Percentiles rank a stretch among this genome's conserved stretches.
phyloP scores from a whole-genome alignment of 2,113 vertebrate genomes.

The Pipra filicauda region DNA sequence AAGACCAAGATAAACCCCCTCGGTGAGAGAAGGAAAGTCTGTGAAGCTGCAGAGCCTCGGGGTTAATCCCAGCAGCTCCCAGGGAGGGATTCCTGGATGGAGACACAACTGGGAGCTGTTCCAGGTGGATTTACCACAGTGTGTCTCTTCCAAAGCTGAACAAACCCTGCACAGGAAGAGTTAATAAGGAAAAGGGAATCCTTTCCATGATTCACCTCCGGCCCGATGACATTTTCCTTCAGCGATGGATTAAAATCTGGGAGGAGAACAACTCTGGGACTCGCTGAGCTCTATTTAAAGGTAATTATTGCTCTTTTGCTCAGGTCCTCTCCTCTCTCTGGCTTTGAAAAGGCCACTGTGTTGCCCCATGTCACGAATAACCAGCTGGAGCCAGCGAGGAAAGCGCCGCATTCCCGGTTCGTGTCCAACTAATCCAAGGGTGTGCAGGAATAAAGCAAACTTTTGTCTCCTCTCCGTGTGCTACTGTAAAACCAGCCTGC shows the following conservation, averaged over 20 bases:
- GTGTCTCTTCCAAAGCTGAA: neutral
- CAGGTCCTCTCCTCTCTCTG: neutral
- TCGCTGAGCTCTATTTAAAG: constrained; percentile 18
- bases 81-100: neutral
- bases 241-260: neutral
- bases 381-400: neutral
- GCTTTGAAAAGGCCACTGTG: neutral
- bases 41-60: neutral
- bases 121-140: neutral
- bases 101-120: neutral
- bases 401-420: neutral
- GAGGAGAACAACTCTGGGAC: constrained; percentile 15
- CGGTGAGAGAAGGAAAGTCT: neutral
- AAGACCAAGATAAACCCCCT: neutral
- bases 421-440: neutral
- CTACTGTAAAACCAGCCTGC: neutral
- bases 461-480: neutral
- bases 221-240: constrained; percentile 37
- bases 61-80: neutral
- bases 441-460: neutral
- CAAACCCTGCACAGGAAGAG: neutral
- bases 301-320: neutral
- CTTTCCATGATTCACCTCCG: neutral
- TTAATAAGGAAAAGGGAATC: neutral
- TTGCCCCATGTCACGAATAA: neutral